phyloP scores from a whole-genome alignment of 2,888 invertebrate genomes.

The Melanophora roralis region DNA sequence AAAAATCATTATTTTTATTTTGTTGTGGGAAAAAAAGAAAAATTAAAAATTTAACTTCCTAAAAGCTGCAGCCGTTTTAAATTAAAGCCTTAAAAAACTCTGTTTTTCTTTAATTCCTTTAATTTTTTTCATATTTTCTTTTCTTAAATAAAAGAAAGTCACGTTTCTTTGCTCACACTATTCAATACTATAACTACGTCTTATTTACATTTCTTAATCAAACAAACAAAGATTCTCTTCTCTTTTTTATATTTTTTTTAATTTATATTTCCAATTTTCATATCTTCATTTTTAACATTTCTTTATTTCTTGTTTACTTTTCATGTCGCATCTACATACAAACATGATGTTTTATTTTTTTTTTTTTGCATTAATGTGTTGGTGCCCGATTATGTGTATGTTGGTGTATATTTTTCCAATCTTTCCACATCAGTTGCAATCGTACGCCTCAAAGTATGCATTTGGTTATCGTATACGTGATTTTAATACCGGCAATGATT shows the following conservation, averaged over 20 bases:
- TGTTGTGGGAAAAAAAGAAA: too few species aligned
- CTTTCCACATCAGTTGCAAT: slow-evolving; percentile 77
- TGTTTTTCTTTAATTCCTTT: background rate
- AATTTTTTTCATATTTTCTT: background rate
- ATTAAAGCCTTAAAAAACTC: too few species aligned
- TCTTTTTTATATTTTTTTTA: background rate
- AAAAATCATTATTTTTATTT: too few species aligned
- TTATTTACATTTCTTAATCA: slow-evolving; percentile 56
- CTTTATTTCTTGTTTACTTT: slow-evolving; percentile 57
- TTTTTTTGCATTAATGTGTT: background rate
- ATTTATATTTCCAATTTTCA: slow-evolving; percentile 40
- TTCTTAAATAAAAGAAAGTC: background rate
- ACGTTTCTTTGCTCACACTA: background rate
- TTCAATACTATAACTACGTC: too few species aligned
- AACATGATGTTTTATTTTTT: slow-evolving; percentile 3
- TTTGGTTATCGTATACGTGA: slow-evolving; percentile 86
- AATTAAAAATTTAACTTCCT: too few species aligned
- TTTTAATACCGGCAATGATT: slow-evolving; percentile 84
- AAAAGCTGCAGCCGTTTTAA: too few species aligned
- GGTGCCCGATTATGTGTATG: background rate
- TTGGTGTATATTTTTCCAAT: background rate
- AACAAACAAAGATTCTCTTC: slow-evolving; percentile 24
- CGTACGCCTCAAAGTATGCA: slow-evolving; percentile 81
- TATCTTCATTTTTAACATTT: slow-evolving; percentile 22
- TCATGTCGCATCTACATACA: slow-evolving; percentile 33